Conservation (phyloP, 2,797 vertebrate species). For the Pitangus sulphuratus region DNA sequence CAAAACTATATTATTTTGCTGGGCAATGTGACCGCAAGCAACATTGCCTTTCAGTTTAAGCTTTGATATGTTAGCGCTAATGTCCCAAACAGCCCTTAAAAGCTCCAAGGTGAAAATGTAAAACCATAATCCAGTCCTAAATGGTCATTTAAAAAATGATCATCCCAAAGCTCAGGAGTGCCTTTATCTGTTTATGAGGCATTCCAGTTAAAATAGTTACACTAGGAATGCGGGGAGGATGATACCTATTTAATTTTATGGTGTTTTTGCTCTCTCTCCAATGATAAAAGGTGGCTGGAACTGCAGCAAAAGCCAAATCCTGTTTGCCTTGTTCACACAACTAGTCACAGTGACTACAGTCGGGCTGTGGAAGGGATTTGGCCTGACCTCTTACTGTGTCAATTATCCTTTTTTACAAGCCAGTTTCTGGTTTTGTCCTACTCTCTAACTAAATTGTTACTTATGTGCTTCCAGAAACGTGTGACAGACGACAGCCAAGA, state of each 20-base stretch:
- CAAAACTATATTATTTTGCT: slow-evolving; percentile 54
- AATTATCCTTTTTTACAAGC: slow-evolving; percentile 61
- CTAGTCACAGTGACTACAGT: slow-evolving; percentile 20
- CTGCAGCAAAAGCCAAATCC: slow-evolving; percentile 32
- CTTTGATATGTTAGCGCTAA: slow-evolving; percentile 71
- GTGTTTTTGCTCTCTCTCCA: slow-evolving; percentile 60
- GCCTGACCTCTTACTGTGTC: slow-evolving; percentile 38
- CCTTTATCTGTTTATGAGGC: slow-evolving; percentile 70
- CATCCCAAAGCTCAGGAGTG: slow-evolving; percentile 64
- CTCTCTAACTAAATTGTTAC: background rate
- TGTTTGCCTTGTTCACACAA: slow-evolving; percentile 28
- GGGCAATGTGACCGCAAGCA: slow-evolving; percentile 45
- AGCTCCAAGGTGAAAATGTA: slow-evolving; percentile 76
- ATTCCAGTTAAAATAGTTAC: slow-evolving; percentile 73
- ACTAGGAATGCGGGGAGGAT: slow-evolving; percentile 46
- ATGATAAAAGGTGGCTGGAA: slow-evolving; percentile 40
- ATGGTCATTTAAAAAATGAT: slow-evolving; percentile 78
- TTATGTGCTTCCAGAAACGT: background rate
- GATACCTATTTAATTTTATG: slow-evolving; percentile 73
- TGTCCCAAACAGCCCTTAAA: slow-evolving; percentile 75
- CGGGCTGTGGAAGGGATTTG: background rate
- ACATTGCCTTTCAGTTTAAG: slow-evolving; percentile 68
- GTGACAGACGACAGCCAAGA: background rate
- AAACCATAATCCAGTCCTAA: slow-evolving; percentile 69
- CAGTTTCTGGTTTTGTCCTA: slow-evolving; percentile 5